Evolutionary conservation across 2,888 invertebrate species (phyloP).

Genomic region (Drosophila lacicola): DNA sequence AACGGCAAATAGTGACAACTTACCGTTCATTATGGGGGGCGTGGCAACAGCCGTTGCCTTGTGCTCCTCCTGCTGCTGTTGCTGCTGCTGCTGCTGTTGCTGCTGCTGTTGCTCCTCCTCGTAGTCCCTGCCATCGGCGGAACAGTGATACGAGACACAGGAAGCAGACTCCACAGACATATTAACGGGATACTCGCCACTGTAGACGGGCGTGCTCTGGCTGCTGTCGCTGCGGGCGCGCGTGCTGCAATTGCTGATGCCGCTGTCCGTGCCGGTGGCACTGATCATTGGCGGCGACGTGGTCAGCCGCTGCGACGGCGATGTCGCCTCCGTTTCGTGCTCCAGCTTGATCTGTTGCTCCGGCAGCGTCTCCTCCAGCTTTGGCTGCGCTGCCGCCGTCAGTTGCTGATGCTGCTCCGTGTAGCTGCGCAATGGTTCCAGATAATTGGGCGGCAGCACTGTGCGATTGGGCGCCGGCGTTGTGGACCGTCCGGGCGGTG

Average conservation of each 20-base stretch:
- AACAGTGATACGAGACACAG: constrained; percentile 74
- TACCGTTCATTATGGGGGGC: constrained; percentile 56
- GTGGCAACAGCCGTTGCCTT: constrained; percentile 24
- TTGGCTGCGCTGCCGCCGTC: constrained; percentile 37
- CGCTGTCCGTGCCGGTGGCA: constrained; percentile 80
- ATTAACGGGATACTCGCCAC: constrained; percentile 75
- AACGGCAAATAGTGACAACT: constrained; percentile 59
- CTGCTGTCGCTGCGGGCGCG: constrained; percentile 74
- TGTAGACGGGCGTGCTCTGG: constrained; percentile 79
- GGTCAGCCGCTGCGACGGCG: constrained; percentile 65
- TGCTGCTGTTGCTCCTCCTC: constrained; percentile 63
- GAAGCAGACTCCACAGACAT: constrained; percentile 80
- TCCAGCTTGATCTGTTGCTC: constrained; percentile 45
- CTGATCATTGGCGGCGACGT: constrained; percentile 79
- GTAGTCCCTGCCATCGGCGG: constrained; percentile 67
- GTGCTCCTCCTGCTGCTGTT: constrained; percentile 18
- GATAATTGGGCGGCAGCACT: constrained; percentile 67
- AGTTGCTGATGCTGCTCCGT: constrained; percentile 52
- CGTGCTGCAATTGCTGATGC: constrained; percentile 79
- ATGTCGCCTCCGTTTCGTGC: constrained; percentile 40
- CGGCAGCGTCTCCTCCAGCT: constrained; percentile 50
- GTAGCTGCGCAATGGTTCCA: constrained; percentile 63
- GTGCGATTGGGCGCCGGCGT: constrained; percentile 75
- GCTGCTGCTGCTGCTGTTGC: constrained; percentile 26
- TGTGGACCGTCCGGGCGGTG: constrained; percentile 61